Conservation (phyloP, 2,113 vertebrate species). For the Dromas ardeola region DNA sequence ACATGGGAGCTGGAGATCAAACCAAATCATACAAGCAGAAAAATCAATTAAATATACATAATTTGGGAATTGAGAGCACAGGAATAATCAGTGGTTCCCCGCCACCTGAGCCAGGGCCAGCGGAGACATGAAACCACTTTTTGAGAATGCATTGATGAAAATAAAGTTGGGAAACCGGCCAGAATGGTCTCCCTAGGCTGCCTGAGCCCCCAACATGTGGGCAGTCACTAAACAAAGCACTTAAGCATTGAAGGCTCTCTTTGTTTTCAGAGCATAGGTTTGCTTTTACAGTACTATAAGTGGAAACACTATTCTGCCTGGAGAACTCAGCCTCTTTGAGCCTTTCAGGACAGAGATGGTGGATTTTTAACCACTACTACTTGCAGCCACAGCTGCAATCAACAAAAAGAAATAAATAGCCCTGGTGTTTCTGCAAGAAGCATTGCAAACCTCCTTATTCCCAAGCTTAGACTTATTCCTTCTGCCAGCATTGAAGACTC, state of each 20-base stretch:
- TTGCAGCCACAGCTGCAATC: not conserved
- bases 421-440: not conserved
- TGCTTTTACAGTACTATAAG: not conserved
- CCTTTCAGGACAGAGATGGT: not conserved
- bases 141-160: constrained; percentile 19
- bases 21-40: constrained; percentile 27
- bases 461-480: not conserved
- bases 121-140: constrained; percentile 28
- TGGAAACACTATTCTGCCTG: not conserved
- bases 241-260: not conserved
- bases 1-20: constrained; percentile 19
- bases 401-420: not conserved
- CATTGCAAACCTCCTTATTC: not conserved
- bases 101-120: constrained; percentile 39
- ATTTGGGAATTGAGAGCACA: constrained; percentile 25
- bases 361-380: constrained; percentile 16
- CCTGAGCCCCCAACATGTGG: not conserved
- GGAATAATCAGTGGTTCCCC: constrained; percentile 39
- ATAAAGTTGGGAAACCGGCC: constrained; percentile 12
- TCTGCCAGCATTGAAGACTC: not conserved
- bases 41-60: constrained; percentile 60
- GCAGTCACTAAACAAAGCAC: constrained; percentile 40
- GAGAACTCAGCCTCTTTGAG: not conserved
- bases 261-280: constrained; percentile 17
- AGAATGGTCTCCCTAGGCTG: constrained; percentile 13